Conservation (phyloP, 1,140 invertebrate genomes). For the Contarinia nasturtii region DNA sequence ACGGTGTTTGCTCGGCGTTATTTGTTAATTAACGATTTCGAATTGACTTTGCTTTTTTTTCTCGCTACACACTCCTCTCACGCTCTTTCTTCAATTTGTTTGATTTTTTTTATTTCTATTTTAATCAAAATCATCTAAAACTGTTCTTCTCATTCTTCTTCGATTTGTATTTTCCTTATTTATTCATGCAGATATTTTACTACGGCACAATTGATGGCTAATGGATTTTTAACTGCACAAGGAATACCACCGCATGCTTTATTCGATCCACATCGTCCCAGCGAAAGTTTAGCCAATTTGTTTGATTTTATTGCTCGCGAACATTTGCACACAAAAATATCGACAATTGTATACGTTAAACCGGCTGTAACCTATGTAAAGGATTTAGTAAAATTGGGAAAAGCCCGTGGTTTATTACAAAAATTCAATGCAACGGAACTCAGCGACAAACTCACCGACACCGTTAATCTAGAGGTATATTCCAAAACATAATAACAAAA, state of each 20-base stretch:
- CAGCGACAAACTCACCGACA: conserved; percentile 53
- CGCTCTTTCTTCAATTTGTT: not conserved
- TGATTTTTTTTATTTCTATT: too few relatives aligned
- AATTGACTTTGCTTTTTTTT: not conserved
- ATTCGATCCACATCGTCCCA: conserved; percentile 44
- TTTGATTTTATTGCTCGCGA: conserved; percentile 44
- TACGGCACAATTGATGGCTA: conserved; percentile 47
- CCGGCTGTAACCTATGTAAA: conserved; percentile 49
- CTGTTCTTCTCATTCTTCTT: too few relatives aligned
- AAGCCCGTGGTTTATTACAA: conserved; percentile 37
- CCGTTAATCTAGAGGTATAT: conserved; percentile 46
- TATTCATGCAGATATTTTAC: conserved; percentile 37
- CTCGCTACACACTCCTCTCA: not conserved
- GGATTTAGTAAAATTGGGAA: conserved; percentile 44
- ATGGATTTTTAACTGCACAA: conserved; percentile 53
- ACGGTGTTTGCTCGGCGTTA: not conserved
- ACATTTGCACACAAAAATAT: conserved; percentile 47
- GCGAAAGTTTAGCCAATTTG: conserved; percentile 42
- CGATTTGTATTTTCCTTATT: not conserved
- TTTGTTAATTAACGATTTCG: too few relatives aligned
- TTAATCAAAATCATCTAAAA: too few relatives aligned
- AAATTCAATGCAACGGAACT: conserved; percentile 36
- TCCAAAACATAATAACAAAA: conserved; percentile 4
- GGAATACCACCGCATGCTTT: conserved; percentile 48
- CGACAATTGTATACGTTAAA: conserved; percentile 50